Conservation (phyloP, 2,888 invertebrate species). For the Agonum fuliginosum region DNA sequence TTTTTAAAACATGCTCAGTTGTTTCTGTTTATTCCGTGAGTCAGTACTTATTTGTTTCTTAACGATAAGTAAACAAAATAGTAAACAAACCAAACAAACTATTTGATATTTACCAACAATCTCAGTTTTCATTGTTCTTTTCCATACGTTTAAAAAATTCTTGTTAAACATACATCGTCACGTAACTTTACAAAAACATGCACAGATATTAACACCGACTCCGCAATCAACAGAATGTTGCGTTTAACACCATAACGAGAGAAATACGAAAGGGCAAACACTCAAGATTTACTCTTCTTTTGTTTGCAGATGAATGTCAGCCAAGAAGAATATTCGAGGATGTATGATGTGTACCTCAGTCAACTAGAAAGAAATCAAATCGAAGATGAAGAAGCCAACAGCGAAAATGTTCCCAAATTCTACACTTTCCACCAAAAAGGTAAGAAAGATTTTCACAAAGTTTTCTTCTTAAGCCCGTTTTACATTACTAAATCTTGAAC, state of each 20-base stretch:
- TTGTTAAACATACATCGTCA: conserved; percentile 15
- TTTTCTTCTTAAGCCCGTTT: too few species aligned
- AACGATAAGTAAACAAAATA: too few species aligned
- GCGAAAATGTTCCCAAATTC: conserved; percentile 44
- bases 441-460: too few species aligned
- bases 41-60: too few species aligned
- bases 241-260: conserved; percentile 36
- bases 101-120: conserved; percentile 6
- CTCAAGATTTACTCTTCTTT: conserved; percentile 8
- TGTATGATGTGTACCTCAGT: conserved; percentile 54
- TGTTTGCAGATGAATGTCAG: conserved; percentile 57
- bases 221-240: conserved; percentile 13
- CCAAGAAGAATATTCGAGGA: conserved; percentile 53
- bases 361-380: conserved; percentile 42
- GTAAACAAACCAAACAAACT: too few species aligned
- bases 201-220: conserved; percentile 15
- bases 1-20: too few species aligned
- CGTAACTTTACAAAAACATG: conserved; percentile 1
- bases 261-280: conserved; percentile 16
- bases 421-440: conserved; percentile 50
- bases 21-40: too few species aligned
- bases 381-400: conserved; percentile 16
- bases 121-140: conserved; percentile 5
- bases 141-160: background rate
- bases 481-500: too few species aligned